Evolutionary conservation across 1,140 invertebrate genomes (phyloP).

Genomic region (Drosophila arawakana): DNA sequence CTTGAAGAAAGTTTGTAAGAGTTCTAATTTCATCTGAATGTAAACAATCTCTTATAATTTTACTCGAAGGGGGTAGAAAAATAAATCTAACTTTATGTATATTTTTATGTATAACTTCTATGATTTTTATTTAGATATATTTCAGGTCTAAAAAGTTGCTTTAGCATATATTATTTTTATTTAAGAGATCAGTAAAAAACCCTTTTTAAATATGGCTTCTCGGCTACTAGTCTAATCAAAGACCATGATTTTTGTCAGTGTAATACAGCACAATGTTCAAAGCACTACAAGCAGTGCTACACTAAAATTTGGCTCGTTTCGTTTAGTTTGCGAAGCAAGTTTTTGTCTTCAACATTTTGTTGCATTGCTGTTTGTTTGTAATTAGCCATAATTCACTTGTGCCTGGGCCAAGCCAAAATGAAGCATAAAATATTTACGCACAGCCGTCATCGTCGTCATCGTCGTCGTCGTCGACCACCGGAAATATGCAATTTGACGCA

Average conservation of each 20-base stretch:
- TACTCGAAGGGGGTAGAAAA: background rate
- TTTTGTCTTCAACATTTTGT: conserved; percentile 26
- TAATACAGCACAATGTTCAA: background rate
- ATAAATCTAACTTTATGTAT: no score
- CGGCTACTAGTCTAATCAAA: no score
- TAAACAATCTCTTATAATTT: no score
- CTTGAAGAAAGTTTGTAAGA: no score
- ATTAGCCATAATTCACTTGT: conserved; percentile 81
- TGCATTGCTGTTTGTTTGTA: conserved; percentile 38
- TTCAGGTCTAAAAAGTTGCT: no score
- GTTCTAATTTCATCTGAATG: no score
- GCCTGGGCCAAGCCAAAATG: conserved; percentile 78
- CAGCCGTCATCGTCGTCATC: conserved; percentile 18
- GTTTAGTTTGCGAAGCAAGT: conserved; percentile 25
- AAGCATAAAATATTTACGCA: conserved; percentile 82
- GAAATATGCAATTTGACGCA: conserved; percentile 83
- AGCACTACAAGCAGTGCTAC: background rate
- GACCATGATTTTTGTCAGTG: no score
- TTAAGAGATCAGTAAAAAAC: no score
- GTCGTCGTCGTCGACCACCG: conserved; percentile 51
- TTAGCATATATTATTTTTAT: no score
- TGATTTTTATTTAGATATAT: no score
- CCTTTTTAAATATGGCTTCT: no score
- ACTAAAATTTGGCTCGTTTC: conserved; percentile 33
- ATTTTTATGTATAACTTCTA: no score